Percentiles rank a stretch among this genome's conserved stretches.
Conservation (phyloP, 2,113 vertebrate species). For the Carassius gibelio region DNA sequence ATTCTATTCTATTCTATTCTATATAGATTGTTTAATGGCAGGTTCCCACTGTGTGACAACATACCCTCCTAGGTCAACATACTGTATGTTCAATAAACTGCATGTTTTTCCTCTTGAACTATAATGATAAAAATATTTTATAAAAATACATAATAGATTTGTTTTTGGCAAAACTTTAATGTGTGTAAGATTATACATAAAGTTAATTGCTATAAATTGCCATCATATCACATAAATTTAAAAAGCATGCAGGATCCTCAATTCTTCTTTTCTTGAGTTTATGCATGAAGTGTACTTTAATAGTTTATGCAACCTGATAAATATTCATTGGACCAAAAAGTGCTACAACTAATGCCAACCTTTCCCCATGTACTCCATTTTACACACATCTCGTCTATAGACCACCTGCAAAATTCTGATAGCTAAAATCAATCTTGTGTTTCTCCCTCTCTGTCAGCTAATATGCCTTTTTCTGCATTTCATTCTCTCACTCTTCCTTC, state of each 20-base stretch:
- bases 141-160: too few relatives aligned
- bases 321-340: background rate
- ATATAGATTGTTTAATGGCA: too few relatives aligned
- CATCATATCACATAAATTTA: background rate
- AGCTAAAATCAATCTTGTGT: conserved; percentile 20
- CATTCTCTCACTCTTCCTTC: conserved; percentile 15
- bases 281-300: background rate
- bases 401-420: conserved; percentile 7
- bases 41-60: too few relatives aligned
- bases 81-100: too few relatives aligned
- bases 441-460: background rate
- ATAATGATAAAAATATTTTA: too few relatives aligned
- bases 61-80: too few relatives aligned
- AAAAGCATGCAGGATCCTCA: background rate
- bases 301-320: background rate
- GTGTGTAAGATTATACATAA: background rate
- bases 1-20: too few relatives aligned
- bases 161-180: background rate
- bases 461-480: background rate
- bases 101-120: too few relatives aligned
- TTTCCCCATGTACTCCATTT: background rate
- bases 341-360: background rate
- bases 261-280: background rate
- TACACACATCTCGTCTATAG: background rate
- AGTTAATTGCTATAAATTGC: too few relatives aligned